These are phyloP conservation scores for Smutsia temminckii DNA, from an alignment of 2,797 vertebrate genomes.

Conservation along the genomic window DNA sequence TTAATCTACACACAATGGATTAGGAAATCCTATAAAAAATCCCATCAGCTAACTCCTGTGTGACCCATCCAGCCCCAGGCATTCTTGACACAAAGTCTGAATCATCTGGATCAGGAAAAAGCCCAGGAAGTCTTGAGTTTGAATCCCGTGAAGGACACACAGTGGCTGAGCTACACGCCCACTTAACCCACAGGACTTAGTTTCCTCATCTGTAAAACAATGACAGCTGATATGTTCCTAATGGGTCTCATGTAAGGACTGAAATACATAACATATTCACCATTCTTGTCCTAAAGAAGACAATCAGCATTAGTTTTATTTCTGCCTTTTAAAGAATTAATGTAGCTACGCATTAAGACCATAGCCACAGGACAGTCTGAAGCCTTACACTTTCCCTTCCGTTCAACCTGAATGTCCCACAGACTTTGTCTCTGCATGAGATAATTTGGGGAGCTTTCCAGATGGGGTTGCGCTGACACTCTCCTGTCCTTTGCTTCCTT, in stretches of 20 bases:
- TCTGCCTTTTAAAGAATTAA: neutral
- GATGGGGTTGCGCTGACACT: neutral
- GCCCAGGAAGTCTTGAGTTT: neutral
- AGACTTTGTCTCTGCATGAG: neutral
- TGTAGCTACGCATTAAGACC: neutral
- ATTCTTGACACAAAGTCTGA: neutral
- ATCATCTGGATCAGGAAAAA: neutral
- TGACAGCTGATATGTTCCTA: neutral
- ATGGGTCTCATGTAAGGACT: neutral
- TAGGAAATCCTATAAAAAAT: constrained; percentile 10
- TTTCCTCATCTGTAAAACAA: neutral
- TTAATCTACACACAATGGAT: neutral
- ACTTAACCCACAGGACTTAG: neutral
- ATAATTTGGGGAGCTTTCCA: neutral
- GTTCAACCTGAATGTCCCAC: neutral
- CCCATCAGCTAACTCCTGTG: neutral
- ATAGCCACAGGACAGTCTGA: neutral
- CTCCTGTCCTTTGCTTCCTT: neutral
- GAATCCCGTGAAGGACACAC: neutral
- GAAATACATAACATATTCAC: neutral
- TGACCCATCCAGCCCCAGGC: neutral
- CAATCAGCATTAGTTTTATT: neutral
- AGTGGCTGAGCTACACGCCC: neutral
- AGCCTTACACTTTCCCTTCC: neutral
- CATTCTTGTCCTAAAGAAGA: neutral